Percentiles rank a stretch among this genome's conserved stretches.
Conservation (phyloP, 2,888 invertebrate species). For the Leucophora obtusa region DNA sequence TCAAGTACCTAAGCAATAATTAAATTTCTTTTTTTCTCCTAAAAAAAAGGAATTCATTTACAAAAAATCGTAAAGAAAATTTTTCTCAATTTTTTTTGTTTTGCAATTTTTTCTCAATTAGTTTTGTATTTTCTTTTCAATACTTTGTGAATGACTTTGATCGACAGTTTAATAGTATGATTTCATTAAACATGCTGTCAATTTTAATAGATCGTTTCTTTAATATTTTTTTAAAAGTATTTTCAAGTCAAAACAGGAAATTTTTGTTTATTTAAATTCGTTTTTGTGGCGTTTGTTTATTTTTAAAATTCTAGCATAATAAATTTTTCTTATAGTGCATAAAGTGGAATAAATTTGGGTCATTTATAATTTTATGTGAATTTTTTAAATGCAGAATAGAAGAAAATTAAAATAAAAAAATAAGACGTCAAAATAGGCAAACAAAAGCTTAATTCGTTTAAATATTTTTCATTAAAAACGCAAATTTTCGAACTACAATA, state of each 20-base stretch:
- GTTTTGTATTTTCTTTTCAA: neutral
- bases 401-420: too few species aligned
- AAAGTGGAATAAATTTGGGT: too few species aligned
- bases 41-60: neutral
- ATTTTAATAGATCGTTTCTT: slow-evolving; percentile 1
- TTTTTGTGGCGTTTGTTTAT: neutral
- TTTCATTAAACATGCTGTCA: slow-evolving; percentile 24
- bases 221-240: neutral
- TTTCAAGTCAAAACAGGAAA: slow-evolving; percentile 16
- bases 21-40: neutral
- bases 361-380: too few species aligned
- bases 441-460: too few species aligned
- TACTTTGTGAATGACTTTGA: slow-evolving; percentile 39
- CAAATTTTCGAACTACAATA: too few species aligned
- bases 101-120: slow-evolving; percentile 8
- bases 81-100: neutral
- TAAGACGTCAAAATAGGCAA: too few species aligned
- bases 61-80: neutral
- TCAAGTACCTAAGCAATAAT: slow-evolving; percentile 11
- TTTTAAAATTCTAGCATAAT: too few species aligned
- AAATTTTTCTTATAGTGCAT: too few species aligned
- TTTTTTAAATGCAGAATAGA: too few species aligned
- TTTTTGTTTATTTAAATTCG: neutral
- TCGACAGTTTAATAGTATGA: slow-evolving; percentile 40
- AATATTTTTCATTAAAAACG: too few species aligned